Evolutionary conservation across 30 jellyfish, hydroid and myxozoan species (phyloP), one percentile per base, ranked within the genome.

Genomic region (Chironex yamaguchii): DNA sequence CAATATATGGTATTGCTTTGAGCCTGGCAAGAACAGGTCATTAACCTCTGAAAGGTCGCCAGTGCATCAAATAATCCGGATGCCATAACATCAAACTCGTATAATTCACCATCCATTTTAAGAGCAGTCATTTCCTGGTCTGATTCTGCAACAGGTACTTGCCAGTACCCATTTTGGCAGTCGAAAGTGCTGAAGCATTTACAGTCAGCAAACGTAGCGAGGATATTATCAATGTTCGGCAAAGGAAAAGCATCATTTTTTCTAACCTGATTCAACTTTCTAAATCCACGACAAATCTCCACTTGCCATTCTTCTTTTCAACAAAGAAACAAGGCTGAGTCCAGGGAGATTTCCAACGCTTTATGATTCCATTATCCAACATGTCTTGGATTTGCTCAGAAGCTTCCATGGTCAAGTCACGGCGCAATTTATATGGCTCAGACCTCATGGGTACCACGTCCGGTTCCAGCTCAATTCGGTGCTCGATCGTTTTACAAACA

Each of bases 261-360:
- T 22, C 86, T 88, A 2, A 80, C 78, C 1, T 87, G 80, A 33
- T 89, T 89, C n/a, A 81, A n/a, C n/a, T n/a, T n/a, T n/a, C n/a
- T n/a, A n/a, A n/a, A n/a, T n/a, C n/a, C n/a, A n/a, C n/a, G 33
- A 92, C 81, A 35, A 89, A 62, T 13, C 96, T 79, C 12, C 68
- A 33, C n/a, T 68, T 32, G 21, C 94, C 96, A 29, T 88, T 83
- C 42, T 67, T 79, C 75, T 88, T 88, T 35, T 78, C 52, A 11
- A 88, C 96, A 22, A 78, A 85, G 29, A 88, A 90, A 3, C 69
- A 79, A 0, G 97, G 97, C 2, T 90, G 34, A 31, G 87, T 66
- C 93, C 89, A 88, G 4, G 97, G 97, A 63, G 90, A 49, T 2
- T 31, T 25, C 21, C 32, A 49, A 65, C 48, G 48, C n/a, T 22